Percentiles rank a stretch among this genome's conserved stretches.
Conservation (phyloP, 2,113 vertebrate species). For the Willisornis vidua region DNA sequence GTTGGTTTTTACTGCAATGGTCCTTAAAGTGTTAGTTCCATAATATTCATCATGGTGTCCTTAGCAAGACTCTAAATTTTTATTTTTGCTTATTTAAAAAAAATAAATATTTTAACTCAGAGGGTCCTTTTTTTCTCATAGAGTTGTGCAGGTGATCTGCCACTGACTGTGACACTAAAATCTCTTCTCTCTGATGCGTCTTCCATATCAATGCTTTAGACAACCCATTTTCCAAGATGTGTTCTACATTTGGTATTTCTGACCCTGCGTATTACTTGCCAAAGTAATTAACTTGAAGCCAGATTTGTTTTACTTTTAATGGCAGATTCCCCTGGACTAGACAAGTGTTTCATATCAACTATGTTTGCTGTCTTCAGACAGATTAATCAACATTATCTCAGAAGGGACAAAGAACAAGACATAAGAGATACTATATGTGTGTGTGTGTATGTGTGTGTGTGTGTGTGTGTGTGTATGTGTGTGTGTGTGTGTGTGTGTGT, state of each 20-base stretch:
- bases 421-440: not conserved
- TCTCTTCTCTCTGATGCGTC: not conserved
- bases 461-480: not conserved
- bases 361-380: not conserved
- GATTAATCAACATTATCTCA: not conserved
- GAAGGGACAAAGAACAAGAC: not conserved
- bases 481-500: not conserved
- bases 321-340: not conserved
- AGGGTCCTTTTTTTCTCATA: not conserved
- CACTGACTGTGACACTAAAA: not conserved
- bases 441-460: not conserved
- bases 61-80: not conserved
- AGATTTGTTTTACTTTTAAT: not conserved
- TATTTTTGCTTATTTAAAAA: not conserved
- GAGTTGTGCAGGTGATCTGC: not conserved
- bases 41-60: not conserved
- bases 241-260: not conserved
- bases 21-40: not conserved
- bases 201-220: not conserved
- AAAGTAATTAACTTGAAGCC: not conserved
- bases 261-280: not conserved
- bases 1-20: not conserved
- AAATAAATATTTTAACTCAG: not conserved
- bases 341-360: fast-evolving
- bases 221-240: not conserved